Base-by-base conservation (phyloP, 2,888 invertebrate genomes). In the Thecocarcelia acutangulata region DNA sequence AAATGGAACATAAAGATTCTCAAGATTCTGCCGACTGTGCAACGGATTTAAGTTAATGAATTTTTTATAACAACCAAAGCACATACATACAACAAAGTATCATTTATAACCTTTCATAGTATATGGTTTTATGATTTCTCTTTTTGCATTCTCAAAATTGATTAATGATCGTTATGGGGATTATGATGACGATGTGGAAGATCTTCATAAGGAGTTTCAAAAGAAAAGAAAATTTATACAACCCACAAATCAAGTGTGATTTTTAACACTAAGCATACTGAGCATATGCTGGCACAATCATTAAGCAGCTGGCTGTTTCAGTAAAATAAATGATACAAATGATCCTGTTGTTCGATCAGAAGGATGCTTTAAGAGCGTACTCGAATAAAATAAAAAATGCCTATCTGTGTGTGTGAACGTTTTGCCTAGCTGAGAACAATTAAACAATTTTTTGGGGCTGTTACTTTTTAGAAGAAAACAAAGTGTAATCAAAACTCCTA, bases 401-500 rank as follows among this genome's bases (percentile, higher is more conserved):
- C n/a, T n/a, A n/a, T n/a, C n/a, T 33, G 33, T 33, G 8, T 33
- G 24, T 24, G 24, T 9, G 33, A 33, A 33, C 1, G 6, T 3
- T 33, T 33, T 33, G 1, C 52, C n/a, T 4, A n/a, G 33, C 5
- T 28, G 28, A 46, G 17, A 33, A 13, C 40, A 69, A 44, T 46
- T 19, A 46, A 69, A 44, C 5, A 13, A 28, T 19, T 37, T 63
- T 46, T 54, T 61, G 42, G 46, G 74, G 46, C 74, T 75, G 74
- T 37, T 48, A 58, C 28, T 58, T 50, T 6, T 33, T 11, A 59
- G 77, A 78, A 74, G 66, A 70, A 74, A 82, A 75, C 70, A 82
- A 75, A 78, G 52, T 58, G 52, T 17, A 66, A 74, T 70, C 40
- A 74, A 82, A 82, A 82, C 82, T 61, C 82, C 82, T 82, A 82